phyloP scores from a whole-genome alignment of 2,113 vertebrate species.

The Daubentonia madagascariensis region DNA sequence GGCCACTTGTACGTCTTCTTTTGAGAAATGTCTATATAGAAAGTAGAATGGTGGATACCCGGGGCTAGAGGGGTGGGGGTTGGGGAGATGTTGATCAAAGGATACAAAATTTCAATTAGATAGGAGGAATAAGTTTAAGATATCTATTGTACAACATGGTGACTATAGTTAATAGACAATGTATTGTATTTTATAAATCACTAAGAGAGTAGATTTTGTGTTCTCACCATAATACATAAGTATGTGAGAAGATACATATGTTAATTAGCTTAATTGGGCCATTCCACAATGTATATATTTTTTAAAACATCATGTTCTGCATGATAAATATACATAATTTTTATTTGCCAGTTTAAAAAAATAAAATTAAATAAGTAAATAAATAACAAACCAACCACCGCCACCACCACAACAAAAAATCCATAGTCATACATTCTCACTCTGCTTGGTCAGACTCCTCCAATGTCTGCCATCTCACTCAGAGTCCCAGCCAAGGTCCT shows the following conservation, averaged over 20 bases:
- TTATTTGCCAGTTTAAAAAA: not conserved
- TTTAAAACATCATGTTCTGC: not conserved
- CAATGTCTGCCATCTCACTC: not conserved
- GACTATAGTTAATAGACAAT: not conserved
- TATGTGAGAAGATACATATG: not conserved
- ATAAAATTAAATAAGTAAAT: not conserved
- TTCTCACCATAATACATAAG: not conserved
- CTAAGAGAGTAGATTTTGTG: not conserved
- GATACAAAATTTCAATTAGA: not conserved
- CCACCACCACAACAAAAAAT: not conserved
- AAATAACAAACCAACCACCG: too few relatives aligned
- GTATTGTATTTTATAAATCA: not conserved
- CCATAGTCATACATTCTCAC: not conserved
- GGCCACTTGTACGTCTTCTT: not conserved
- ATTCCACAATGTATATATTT: not conserved
- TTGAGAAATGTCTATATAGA: not conserved
- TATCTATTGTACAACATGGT: not conserved
- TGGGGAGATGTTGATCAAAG: not conserved
- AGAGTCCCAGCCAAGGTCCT: not conserved
- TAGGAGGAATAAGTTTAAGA: not conserved
- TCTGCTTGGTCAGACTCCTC: not conserved
- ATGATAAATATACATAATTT: not conserved
- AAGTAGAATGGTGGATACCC: not conserved
- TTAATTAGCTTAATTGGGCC: not conserved
- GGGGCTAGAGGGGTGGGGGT: not conserved